A percentile compares a stretch with the other conserved stretches of the same genome.
These are phyloP conservation scores for Dicyrtomina minuta DNA, from an alignment of 2,888 invertebrate species.

Conservation along the genomic window DNA sequence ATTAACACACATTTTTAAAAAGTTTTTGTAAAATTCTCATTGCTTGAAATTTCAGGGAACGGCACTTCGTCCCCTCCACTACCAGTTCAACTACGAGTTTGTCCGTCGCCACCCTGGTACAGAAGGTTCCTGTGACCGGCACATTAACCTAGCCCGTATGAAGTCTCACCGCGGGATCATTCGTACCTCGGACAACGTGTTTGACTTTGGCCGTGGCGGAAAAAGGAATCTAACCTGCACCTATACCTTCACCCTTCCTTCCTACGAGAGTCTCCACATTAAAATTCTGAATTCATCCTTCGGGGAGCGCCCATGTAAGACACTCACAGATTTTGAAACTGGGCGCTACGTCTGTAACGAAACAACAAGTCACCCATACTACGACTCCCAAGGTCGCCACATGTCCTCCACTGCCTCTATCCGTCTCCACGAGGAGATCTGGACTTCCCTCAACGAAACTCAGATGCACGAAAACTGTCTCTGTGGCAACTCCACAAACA, in stretches of 20 bases:
- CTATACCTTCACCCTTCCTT: conserved; percentile 45
- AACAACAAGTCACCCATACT: neutral
- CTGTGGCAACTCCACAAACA: conserved; percentile 46
- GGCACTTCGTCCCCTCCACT: conserved; percentile 76
- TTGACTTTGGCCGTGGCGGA: conserved; percentile 82
- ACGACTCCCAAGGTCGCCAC: conserved; percentile 15
- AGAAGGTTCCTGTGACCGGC: conserved; percentile 72
- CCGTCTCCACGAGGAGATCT: conserved; percentile 47
- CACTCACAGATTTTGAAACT: conserved; percentile 47
- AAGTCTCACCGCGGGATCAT: conserved; percentile 56
- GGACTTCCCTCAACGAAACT: conserved; percentile 46
- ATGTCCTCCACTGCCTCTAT: conserved; percentile 26
- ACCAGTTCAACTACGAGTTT: conserved; percentile 83
- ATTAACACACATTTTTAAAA: too few relatives aligned
- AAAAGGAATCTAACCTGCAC: conserved; percentile 67
- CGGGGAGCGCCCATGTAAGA: conserved; percentile 48
- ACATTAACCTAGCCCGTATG: conserved; percentile 66
- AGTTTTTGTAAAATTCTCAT: too few relatives aligned
- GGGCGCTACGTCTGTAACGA: conserved; percentile 51
- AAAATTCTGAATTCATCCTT: conserved; percentile 46
- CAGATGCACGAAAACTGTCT: conserved; percentile 47
- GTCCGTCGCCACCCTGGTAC: conserved; percentile 75
- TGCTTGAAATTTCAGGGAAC: too few relatives aligned
- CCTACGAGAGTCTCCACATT: conserved; percentile 44
- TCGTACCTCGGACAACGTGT: conserved; percentile 72